Base-by-base conservation (phyloP, 2,113 vertebrate species). In the Paratilapia polleni region DNA sequence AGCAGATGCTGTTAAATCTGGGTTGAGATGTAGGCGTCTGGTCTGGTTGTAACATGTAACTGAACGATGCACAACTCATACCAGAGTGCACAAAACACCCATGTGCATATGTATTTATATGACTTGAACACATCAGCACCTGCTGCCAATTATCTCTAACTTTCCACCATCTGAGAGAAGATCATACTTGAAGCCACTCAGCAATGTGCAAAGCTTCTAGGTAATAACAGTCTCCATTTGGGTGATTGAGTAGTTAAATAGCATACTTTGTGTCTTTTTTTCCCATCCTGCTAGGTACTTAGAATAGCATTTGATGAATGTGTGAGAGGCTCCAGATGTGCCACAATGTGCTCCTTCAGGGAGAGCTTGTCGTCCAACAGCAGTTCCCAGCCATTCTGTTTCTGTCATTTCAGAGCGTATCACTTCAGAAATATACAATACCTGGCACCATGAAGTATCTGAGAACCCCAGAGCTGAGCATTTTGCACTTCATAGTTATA, bases 221-320 rank as follows among this genome's bases (percentile, higher is more conserved):
- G 89, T 93, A 88, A 89, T 93, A 88, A 91, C 87, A 75, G 82
- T 87, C 89, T 91, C 84, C 89, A 90, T 92, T 93, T 87, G 84
- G 76, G 82, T 89, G 91, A 92, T 84, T 89, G 89, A 91, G 82
- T 88, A 84, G 87, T 89, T 91, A 91, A 91, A 91, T 83, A 80
- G 81, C 80, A 89, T 70, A 85, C 79, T 80, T 90, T 78, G 13
- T 66, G 43, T 88, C 59, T 77, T 14, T 74, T 80, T 80, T 74
- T 82, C 3, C 66, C 43, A 52, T 76, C 49, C 60, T 85, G 78
- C 64, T 57, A 74, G 85, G 79, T 77, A 75, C 52, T 86, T 60
- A 62, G 64, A 81, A 75, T 70, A 76, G 78, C 60, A 83, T 91
- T 92, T 89, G 85, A 89, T 89, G 86, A 82, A 81, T 56, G 54